Conservation (phyloP, 2,113 vertebrate genomes). For the Tragelaphus scriptus region DNA sequence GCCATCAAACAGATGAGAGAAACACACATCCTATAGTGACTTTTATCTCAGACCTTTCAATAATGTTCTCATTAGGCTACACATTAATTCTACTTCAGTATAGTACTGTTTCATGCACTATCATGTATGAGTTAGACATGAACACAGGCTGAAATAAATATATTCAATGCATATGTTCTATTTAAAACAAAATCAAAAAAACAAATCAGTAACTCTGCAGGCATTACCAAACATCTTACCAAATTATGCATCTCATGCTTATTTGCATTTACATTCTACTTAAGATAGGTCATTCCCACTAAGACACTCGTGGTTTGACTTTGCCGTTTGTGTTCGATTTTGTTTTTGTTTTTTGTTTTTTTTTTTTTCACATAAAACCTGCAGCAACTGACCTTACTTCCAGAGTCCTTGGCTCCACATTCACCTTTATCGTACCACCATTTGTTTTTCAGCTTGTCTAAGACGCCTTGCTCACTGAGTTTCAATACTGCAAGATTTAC, state of each 20-base stretch:
- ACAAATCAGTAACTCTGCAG: slow-evolving; percentile 91
- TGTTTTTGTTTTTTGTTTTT: slow-evolving; percentile 82
- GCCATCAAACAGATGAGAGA: slow-evolving; percentile 78
- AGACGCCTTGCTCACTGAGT: slow-evolving; percentile 99
- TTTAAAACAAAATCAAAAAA: slow-evolving; percentile 80
- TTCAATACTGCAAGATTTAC: slow-evolving; percentile 93
- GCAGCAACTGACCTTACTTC: slow-evolving; percentile 99
- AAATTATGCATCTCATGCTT: slow-evolving; percentile 98
- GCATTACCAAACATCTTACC: slow-evolving; percentile 95
- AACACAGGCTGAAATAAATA: slow-evolving; percentile 80
- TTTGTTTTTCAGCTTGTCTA: slow-evolving; percentile 99
- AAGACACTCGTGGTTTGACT: slow-evolving; percentile 87
- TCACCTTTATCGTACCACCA: slow-evolving; percentile 99
- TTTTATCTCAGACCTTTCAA: slow-evolving; percentile 61
- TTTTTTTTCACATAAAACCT: slow-evolving; percentile 97
- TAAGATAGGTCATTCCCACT: slow-evolving; percentile 95
- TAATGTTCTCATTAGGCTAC: slow-evolving; percentile 62
- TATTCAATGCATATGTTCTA: slow-evolving; percentile 78
- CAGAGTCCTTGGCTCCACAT: slow-evolving; percentile 99
- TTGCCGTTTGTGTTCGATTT: slow-evolving; percentile 73
- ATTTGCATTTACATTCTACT: slow-evolving; percentile 91
- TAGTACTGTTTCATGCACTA: slow-evolving; percentile 93
- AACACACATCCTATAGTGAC: slow-evolving; percentile 73
- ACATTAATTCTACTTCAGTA: slow-evolving; percentile 61
- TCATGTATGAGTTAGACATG: slow-evolving; percentile 83